phyloP scores from a whole-genome alignment of 1,140 invertebrate species.

The Zaprionus ghesquierei region DNA sequence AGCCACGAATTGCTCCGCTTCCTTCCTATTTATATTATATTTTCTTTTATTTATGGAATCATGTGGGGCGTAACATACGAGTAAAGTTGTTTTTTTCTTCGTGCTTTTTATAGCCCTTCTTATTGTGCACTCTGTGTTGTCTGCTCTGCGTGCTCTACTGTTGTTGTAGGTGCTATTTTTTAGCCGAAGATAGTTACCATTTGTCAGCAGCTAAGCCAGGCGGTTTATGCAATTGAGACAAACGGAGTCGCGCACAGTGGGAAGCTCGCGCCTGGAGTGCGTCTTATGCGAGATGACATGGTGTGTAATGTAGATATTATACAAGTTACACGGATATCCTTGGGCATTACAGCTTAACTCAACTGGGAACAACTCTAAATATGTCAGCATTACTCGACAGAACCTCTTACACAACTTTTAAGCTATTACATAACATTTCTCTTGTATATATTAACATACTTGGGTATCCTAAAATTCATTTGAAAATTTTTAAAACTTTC shows the following conservation, averaged over 20 bases:
- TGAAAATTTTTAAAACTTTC: too few species aligned
- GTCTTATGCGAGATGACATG: background rate
- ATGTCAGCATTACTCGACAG: background rate
- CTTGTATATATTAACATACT: too few species aligned
- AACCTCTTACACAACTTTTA: too few species aligned
- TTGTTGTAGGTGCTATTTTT: background rate
- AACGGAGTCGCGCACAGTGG: background rate
- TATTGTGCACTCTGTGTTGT: background rate
- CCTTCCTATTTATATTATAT: conserved; percentile 22
- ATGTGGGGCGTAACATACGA: conserved; percentile 44
- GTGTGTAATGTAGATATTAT: background rate
- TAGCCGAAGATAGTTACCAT: conserved; percentile 6
- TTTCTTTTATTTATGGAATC: conserved; percentile 21
- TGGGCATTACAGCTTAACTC: background rate
- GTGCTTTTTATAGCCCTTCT: conserved; percentile 20
- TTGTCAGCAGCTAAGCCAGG: conserved; percentile 10
- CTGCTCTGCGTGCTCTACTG: background rate
- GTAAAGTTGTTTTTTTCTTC: background rate
- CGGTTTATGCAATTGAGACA: conserved; percentile 29
- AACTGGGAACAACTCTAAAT: background rate
- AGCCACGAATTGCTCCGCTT: background rate
- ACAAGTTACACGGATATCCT: too few species aligned
- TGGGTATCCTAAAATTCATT: too few species aligned
- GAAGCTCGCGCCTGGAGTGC: background rate
- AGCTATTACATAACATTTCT: too few species aligned